Percentiles rank a stretch among this genome's conserved stretches.
phyloP scores from a whole-genome alignment of 1,140 invertebrate species.

The Achatina immaculata region DNA sequence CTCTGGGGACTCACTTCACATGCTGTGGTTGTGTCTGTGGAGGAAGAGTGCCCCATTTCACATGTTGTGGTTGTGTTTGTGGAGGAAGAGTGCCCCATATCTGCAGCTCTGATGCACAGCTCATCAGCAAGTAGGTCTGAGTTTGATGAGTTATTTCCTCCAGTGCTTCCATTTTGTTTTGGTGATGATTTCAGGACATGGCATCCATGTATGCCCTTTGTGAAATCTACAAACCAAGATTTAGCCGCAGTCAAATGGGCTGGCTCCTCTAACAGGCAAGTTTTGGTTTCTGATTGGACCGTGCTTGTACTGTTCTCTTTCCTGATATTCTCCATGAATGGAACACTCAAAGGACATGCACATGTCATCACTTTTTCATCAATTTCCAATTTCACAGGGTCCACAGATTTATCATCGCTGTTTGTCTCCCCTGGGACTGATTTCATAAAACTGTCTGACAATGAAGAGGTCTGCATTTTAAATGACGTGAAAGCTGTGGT shows the following conservation, averaged over 20 bases:
- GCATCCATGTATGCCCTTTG: background rate
- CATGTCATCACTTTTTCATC: background rate
- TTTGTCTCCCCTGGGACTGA: background rate
- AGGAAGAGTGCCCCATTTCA: constrained; percentile 5
- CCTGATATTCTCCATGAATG: constrained; percentile 1
- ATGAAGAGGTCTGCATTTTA: background rate
- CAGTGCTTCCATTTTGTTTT: background rate
- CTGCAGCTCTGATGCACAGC: background rate
- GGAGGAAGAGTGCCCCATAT: constrained; percentile 14
- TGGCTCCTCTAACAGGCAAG: background rate
- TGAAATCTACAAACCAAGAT: background rate
- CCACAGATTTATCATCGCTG: background rate
- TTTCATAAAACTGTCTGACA: background rate
- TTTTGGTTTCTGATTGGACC: background rate
- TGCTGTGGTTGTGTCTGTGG: background rate
- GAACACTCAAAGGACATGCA: background rate
- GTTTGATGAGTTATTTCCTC: background rate
- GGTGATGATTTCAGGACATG: background rate
- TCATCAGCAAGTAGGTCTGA: constrained; percentile 8
- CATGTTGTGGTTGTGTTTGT: background rate
- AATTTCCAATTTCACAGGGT: too few species aligned
- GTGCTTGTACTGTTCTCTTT: background rate
- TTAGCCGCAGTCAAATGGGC: background rate
- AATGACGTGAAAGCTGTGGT: background rate
- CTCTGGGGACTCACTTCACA: background rate